A percentile compares a stretch with the other conserved stretches of the same genome.
phyloP scores from a whole-genome alignment of 64 coral and sea anemone species.

The Trachythela sp. region DNA sequence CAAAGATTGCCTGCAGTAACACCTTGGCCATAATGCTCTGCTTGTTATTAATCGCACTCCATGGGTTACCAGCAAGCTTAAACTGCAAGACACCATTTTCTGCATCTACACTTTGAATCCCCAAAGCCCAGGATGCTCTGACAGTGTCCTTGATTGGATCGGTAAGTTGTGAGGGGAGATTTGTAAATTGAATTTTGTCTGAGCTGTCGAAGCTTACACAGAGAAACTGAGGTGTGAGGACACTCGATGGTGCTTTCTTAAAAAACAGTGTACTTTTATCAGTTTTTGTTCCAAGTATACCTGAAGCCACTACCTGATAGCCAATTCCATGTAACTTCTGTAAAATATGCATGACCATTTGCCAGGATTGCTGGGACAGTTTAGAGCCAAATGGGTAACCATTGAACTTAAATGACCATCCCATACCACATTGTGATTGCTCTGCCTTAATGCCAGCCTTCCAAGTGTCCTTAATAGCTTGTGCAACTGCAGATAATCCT shows the following conservation, averaged over 20 bases:
- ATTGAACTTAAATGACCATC: background rate
- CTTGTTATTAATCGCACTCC: conserved; percentile 40
- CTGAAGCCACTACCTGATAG: conserved; percentile 51
- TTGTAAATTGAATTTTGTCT: conserved; percentile 71
- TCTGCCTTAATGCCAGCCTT: background rate
- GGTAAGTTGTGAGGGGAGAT: conserved; percentile 56
- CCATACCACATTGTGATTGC: background rate
- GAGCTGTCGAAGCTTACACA: conserved; percentile 58
- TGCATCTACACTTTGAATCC: conserved; percentile 55
- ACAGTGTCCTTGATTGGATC: conserved; percentile 41
- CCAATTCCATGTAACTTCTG: conserved; percentile 56
- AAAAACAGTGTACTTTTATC: conserved; percentile 66
- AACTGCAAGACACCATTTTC: conserved; percentile 57
- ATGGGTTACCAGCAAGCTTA: conserved; percentile 63
- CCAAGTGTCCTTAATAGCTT: background rate
- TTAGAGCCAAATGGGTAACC: background rate
- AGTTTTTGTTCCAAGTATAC: conserved; percentile 42
- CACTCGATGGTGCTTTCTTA: conserved; percentile 14
- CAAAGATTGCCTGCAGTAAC: conserved; percentile 54
- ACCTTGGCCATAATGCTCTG: conserved; percentile 51
- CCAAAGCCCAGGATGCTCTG: conserved; percentile 50
- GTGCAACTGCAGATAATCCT: background rate
- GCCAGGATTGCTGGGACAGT: background rate
- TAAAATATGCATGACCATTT: conserved; percentile 16
- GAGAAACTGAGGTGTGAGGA: conserved; percentile 46